These are phyloP conservation scores for Aphis gossypii DNA, from an alignment of 1,140 invertebrate genomes.

Conservation along the genomic window DNA sequence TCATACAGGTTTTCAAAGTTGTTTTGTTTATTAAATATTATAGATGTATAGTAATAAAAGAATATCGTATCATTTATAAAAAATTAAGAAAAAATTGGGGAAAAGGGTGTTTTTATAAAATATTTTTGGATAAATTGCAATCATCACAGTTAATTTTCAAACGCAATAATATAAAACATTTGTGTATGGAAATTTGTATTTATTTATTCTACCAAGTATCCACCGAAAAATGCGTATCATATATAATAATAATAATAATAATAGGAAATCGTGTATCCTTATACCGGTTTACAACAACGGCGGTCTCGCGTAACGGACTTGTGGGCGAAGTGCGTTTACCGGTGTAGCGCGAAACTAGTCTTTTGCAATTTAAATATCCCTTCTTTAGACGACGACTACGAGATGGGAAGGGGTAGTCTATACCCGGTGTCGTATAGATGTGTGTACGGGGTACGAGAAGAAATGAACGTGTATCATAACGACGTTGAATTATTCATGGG, in stretches of 20 bases:
- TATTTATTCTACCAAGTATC: background rate
- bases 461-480: slow-evolving; percentile 1
- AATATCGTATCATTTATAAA: background rate
- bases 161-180: background rate
- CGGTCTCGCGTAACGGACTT: background rate
- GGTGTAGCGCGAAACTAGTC: background rate
- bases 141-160: background rate
- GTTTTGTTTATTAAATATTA: background rate
- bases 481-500: slow-evolving; percentile 46
- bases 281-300: background rate
- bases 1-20: background rate
- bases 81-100: background rate
- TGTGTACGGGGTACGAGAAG: background rate
- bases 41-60: too few relatives aligned
- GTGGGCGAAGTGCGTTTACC: background rate
- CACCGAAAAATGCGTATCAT: background rate
- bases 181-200: background rate
- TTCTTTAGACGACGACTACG: background rate
- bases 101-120: background rate
- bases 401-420: background rate
- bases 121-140: background rate
- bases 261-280: background rate
- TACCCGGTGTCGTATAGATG: background rate
- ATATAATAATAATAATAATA: too few relatives aligned
- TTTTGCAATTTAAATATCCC: background rate